A percentile compares a stretch with the other conserved stretches of the same genome.
Evolutionary conservation across 2,888 invertebrate species (phyloP).

Genomic region (Pyrrhia umbra): DNA sequence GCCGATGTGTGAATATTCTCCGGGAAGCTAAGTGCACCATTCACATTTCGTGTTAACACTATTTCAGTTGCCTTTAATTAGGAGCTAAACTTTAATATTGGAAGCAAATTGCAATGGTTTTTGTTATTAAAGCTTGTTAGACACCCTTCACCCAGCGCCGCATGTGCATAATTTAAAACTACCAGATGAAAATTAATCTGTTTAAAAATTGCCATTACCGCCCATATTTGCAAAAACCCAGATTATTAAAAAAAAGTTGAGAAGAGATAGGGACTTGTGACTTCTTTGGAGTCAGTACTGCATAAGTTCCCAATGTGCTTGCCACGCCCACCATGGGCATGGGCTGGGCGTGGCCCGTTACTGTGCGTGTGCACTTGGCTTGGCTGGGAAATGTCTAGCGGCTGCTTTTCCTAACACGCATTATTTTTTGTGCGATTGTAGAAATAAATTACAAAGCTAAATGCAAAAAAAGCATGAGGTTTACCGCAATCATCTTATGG

Average conservation of each 20-base stretch:
- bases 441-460: neutral
- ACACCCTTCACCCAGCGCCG: neutral
- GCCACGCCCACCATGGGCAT: neutral
- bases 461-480: constrained; percentile 1
- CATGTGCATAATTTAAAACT: neutral
- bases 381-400: too few species aligned
- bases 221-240: neutral
- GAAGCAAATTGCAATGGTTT: neutral
- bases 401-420: neutral
- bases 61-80: too few species aligned
- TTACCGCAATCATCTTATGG: constrained; percentile 18
- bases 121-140: neutral
- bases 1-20: neutral
- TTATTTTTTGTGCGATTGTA: too few species aligned
- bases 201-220: neutral
- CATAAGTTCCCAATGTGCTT: neutral
- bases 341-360: neutral
- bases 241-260: too few species aligned
- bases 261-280: too few species aligned
- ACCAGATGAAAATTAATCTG: too few species aligned
- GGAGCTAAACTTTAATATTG: neutral
- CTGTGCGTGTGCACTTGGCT: neutral
- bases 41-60: neutral
- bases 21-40: neutral
- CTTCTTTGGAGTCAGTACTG: too few species aligned